Base-by-base conservation (phyloP, 2,888 invertebrate genomes). In the Cenopis cana region DNA sequence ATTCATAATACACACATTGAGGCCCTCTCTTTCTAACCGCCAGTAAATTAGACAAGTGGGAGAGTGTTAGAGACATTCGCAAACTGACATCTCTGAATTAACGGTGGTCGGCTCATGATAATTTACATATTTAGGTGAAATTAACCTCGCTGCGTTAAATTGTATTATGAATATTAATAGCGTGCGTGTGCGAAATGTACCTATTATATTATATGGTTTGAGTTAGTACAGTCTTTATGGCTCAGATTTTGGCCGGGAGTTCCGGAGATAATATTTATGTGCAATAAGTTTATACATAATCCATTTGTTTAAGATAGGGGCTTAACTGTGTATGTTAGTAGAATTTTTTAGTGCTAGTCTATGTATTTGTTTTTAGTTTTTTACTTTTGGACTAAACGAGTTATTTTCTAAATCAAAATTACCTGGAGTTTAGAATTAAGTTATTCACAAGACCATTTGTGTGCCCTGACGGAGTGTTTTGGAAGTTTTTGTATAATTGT, bases 121-220 rank as follows among this genome's bases (percentile, higher is more conserved):
- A 94, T 94, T 94, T 94, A 94, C 94, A 94, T 94, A 94, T 93
- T 94, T 93, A 93, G 93, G 93, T 90, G 89, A 92, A 91, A 93
- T 94, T 93, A 93, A 93, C 93, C 92, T 93, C 92, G 89, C 85
- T 84, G 84, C 87, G 91, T 90, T 92, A 91, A 92, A 93, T 93
- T 93, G 90, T 93, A 93, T 93, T 93, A 93, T 93, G 93, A 93
- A 93, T 93, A 93, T 93, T 93, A 93, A 93, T 93, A 87, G 82
- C 80, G 81, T 85, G 87, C 82, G 89, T 86, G 82, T 81, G 83
- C 77, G 81, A 83, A 85, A 86, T 84, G 82, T 85, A n/a, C n/a
- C n/a, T n/a, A 78, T 87, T 87, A 85, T 85, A 86, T 87, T 87
- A 86, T 86, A 87, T 83, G 86, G 80, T 79, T 81, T 79, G 79